Conservation (phyloP, 2,113 vertebrate species). For the Pangasianodon hypophthalmus region DNA sequence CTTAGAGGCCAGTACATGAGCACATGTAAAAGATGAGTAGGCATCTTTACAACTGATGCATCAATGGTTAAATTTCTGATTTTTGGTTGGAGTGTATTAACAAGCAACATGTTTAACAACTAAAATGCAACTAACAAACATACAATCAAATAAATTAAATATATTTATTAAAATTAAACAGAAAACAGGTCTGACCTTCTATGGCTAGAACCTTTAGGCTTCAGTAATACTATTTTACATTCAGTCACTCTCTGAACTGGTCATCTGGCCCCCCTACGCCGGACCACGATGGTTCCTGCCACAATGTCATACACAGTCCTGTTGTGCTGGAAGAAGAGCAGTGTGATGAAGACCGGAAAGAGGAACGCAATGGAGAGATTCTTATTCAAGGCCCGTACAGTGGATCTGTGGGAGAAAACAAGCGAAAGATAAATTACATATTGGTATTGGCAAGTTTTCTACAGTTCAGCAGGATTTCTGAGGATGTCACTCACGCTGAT, state of each 20-base stretch:
- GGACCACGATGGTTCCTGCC: slow-evolving; percentile 94
- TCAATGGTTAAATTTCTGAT: not conserved
- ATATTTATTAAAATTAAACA: not conserved
- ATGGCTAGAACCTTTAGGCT: slow-evolving; percentile 26
- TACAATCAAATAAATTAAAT: not conserved
- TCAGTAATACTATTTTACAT: slow-evolving; percentile 17
- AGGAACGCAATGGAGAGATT: slow-evolving; percentile 97
- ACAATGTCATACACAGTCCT: slow-evolving; percentile 95
- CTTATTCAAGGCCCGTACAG: slow-evolving; percentile 93
- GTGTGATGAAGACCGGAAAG: slow-evolving; percentile 92
- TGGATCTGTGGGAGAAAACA: slow-evolving; percentile 76
- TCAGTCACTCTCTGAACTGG: not conserved
- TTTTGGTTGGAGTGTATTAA: not conserved
- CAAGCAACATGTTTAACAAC: not conserved
- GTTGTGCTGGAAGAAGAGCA: slow-evolving; percentile 96
- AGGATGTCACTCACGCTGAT: slow-evolving; percentile 84
- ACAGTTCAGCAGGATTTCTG: not conserved
- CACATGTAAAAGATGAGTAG: not conserved
- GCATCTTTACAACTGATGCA: not conserved
- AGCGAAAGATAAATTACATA: not conserved
- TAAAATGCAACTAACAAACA: not conserved
- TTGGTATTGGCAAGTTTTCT: not conserved
- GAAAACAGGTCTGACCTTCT: not conserved
- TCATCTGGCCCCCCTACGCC: slow-evolving; percentile 85
- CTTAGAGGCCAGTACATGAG: no score